Percentiles rank a stretch among this genome's conserved stretches.
Evolutionary conservation across 2,888 invertebrate species (phyloP).

Genomic region (Eretmocerus hayati): DNA sequence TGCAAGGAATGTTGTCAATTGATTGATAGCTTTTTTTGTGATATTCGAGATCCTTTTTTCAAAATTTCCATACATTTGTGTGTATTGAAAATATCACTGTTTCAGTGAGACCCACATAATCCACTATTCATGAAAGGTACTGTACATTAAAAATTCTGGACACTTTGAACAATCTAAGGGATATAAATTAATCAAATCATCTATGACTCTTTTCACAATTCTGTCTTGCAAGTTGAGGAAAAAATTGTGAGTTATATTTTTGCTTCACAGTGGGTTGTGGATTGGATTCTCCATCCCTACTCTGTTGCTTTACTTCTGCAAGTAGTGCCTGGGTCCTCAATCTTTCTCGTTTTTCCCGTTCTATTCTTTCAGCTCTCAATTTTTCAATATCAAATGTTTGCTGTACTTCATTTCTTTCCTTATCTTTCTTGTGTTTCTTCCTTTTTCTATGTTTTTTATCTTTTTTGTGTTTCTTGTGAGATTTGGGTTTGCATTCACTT

Average conservation of each 20-base stretch:
- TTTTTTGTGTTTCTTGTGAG: conserved; percentile 30
- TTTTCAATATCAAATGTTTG: conserved; percentile 52
- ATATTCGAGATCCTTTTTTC: too few relatives aligned
- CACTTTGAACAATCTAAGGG: too few relatives aligned
- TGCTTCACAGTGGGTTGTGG: conserved; percentile 52
- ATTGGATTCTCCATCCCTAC: conserved; percentile 32
- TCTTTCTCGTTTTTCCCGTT: conserved; percentile 75
- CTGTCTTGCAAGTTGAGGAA: conserved; percentile 82
- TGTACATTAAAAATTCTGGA: too few relatives aligned
- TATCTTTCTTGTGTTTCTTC: conserved; percentile 36
- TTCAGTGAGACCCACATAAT: too few relatives aligned
- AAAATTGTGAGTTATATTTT: conserved; percentile 94
- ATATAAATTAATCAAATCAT: too few relatives aligned
- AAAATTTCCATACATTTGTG: too few relatives aligned
- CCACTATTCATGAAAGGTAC: too few relatives aligned
- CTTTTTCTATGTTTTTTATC: conserved; percentile 35
- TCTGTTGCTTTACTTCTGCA: conserved; percentile 58
- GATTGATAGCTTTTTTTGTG: too few relatives aligned
- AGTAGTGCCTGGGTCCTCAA: conserved; percentile 63
- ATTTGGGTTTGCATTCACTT: conserved; percentile 7
- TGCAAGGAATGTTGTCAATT: too few relatives aligned
- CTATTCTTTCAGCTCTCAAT: conserved; percentile 69
- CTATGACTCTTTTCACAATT: conserved; percentile 47
- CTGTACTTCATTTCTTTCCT: conserved; percentile 15
- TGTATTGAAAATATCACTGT: too few relatives aligned